These are phyloP conservation scores for Spodoptera litura DNA, from an alignment of 1,140 invertebrate species.

Conservation along the genomic window DNA sequence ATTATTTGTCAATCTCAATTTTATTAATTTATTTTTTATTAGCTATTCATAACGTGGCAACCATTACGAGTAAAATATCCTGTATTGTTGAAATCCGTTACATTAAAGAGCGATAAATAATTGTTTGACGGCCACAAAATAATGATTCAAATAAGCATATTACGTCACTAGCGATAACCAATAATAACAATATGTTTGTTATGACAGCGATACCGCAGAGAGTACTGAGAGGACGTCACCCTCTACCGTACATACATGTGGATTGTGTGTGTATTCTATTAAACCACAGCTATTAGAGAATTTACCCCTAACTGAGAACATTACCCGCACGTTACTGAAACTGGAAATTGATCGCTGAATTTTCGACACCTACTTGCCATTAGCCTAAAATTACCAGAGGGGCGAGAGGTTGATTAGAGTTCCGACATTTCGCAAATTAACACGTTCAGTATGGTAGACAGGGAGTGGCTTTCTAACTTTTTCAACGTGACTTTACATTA, in stretches of 20 bases:
- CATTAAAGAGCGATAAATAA: conserved; percentile 14
- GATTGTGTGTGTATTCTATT: background rate
- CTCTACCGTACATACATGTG: conserved; percentile 5
- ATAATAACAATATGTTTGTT: conserved; percentile 46
- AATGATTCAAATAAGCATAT: conserved; percentile 42
- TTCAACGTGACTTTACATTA: background rate
- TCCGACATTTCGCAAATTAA: conserved; percentile 1
- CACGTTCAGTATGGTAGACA: background rate
- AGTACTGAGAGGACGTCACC: conserved; percentile 35
- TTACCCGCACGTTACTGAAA: background rate
- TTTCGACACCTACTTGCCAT: background rate
- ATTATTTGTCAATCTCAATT: too few species aligned
- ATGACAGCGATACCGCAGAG: conserved; percentile 48
- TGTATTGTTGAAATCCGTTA: conserved; percentile 4
- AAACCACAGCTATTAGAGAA: background rate
- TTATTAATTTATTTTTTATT: too few species aligned
- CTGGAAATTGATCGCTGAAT: background rate
- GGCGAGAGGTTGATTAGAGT: background rate
- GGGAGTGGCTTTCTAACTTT: background rate
- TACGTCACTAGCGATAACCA: conserved; percentile 51
- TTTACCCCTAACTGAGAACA: background rate
- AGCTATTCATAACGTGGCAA: too few species aligned
- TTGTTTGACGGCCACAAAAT: conserved; percentile 39
- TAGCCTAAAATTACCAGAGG: background rate
- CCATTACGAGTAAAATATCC: background rate